A percentile compares a stretch with the other conserved stretches of the same genome.
These are phyloP conservation scores for Amblyjoppa fuscipennis DNA, from an alignment of 2,888 invertebrate species.

Conservation along the genomic window DNA sequence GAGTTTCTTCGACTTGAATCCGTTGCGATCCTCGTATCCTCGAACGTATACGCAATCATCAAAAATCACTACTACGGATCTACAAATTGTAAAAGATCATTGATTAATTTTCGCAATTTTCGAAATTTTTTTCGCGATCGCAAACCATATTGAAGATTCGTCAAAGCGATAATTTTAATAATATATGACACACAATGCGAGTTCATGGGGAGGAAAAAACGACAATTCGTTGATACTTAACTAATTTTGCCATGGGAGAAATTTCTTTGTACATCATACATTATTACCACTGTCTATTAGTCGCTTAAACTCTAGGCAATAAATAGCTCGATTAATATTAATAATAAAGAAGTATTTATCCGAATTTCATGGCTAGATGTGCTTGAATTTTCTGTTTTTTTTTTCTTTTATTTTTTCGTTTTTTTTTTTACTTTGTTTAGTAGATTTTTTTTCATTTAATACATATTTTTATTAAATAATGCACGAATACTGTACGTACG, in stretches of 20 bases:
- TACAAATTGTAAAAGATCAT: background rate
- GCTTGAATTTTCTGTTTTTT: constrained; percentile 24
- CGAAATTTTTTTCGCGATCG: constrained; percentile 16
- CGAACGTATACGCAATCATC: constrained; percentile 23
- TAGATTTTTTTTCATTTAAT: constrained; percentile 18
- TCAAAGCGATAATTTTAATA: constrained; percentile 43
- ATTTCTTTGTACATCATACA: constrained; percentile 62
- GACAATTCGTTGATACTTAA: constrained; percentile 53
- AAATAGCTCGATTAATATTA: constrained; percentile 72
- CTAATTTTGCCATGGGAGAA: constrained; percentile 47
- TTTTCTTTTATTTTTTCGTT: constrained; percentile 30
- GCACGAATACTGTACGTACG: constrained; percentile 72
- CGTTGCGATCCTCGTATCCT: background rate
- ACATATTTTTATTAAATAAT: constrained; percentile 60
- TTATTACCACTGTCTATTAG: constrained; percentile 57
- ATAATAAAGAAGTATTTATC: constrained; percentile 57
- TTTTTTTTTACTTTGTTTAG: constrained; percentile 39
- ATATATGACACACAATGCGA: constrained; percentile 64
- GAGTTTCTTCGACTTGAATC: constrained; percentile 4
- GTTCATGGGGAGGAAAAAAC: constrained; percentile 51
- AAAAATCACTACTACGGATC: constrained; percentile 6
- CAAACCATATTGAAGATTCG: background rate
- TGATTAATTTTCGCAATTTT: constrained; percentile 29
- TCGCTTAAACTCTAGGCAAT: constrained; percentile 73
- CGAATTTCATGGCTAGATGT: constrained; percentile 59